Evolutionary conservation across 2,888 invertebrate genomes (phyloP), one percentile per base, ranked within the genome.

Genomic region (Drosophila atripex): DNA sequence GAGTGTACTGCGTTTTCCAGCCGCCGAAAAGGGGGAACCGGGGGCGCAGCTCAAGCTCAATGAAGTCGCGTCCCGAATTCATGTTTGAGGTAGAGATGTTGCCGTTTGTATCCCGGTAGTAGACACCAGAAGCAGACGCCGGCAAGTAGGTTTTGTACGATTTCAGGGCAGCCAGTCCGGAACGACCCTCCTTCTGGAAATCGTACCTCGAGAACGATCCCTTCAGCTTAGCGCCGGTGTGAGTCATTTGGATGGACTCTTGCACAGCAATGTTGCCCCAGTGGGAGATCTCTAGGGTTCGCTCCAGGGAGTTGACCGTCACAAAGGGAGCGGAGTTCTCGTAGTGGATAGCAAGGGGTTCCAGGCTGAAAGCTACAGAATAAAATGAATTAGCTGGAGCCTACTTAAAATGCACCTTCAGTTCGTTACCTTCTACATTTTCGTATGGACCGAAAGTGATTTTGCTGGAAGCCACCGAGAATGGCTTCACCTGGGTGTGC

Each of bases 211-310:
- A 99, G 92, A 99, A 99, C 1, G 98, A 95, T 0, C 98, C 98
- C 90, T 98, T 98, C 41, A 99, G 92, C 73, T 94, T 93, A 11
- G 99, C 99, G 43, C 99, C 99, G 47, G 96, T 95, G 89, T 99
- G 99, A 18, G 95, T 93, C 75, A 99, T 93, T 90, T 98, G 97
- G 78, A 99, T 94, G 7, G 95, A 95, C 91, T 99, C 99, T 90
- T 99, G 98, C 0, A 99, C 94, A 21, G 99, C 99, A 85, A 99
- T 97, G 89, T 99, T 99, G 8, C 99, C 99, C 99, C 99, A 99
- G 91, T 99, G 99, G 0, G 99, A 99, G 2, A 99, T 95, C 92
- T 99, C 99, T 84, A 99, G 96, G 0, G 94, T 92, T 51, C 99
- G 94, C 80, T 97, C 96, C 77, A 99, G 91, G 47, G 94, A 93